Conservation (phyloP, 2,113 vertebrate genomes). For the Mobula birostris region DNA sequence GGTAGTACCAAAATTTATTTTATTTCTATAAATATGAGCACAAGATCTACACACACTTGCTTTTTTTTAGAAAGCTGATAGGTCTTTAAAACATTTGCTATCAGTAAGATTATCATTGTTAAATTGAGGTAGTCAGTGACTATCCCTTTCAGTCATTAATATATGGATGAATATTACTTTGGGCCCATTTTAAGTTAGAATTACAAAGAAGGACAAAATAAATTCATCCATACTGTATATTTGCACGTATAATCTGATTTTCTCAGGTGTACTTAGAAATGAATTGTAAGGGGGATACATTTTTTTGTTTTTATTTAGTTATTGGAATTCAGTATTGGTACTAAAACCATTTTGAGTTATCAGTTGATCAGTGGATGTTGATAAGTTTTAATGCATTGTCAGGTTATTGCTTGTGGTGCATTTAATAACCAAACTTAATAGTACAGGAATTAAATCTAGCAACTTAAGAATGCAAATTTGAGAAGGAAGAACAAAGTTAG, state of each 20-base stretch:
- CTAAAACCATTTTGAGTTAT: slow-evolving; percentile 16
- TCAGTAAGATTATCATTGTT: neutral
- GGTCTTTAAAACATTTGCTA: slow-evolving; percentile 19
- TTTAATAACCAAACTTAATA: neutral
- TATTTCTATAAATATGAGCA: slow-evolving; percentile 53
- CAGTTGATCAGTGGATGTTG: slow-evolving; percentile 3
- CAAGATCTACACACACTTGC: neutral
- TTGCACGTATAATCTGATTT: slow-evolving; percentile 20
- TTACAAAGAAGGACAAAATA: neutral
- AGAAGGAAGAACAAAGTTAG: neutral
- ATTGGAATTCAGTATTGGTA: slow-evolving; percentile 4
- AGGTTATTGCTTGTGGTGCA: neutral
- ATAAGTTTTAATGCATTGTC: slow-evolving; percentile 2
- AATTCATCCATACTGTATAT: neutral
- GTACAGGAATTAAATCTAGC: neutral
- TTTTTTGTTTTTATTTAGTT: slow-evolving; percentile 15
- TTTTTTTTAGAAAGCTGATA: slow-evolving; percentile 12
- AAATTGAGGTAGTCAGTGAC: slow-evolving; percentile 9
- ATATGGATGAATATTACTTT: slow-evolving; percentile 24
- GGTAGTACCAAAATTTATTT: slow-evolving; percentile 70
- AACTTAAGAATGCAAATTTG: neutral
- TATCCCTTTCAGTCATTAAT: neutral
- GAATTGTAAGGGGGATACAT: neutral
- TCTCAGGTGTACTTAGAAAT: slow-evolving; percentile 1
- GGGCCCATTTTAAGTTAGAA: slow-evolving; percentile 30